These are phyloP conservation scores for Drosophila peninsularis DNA, from an alignment of 2,888 invertebrate genomes.

Conservation along the genomic window DNA sequence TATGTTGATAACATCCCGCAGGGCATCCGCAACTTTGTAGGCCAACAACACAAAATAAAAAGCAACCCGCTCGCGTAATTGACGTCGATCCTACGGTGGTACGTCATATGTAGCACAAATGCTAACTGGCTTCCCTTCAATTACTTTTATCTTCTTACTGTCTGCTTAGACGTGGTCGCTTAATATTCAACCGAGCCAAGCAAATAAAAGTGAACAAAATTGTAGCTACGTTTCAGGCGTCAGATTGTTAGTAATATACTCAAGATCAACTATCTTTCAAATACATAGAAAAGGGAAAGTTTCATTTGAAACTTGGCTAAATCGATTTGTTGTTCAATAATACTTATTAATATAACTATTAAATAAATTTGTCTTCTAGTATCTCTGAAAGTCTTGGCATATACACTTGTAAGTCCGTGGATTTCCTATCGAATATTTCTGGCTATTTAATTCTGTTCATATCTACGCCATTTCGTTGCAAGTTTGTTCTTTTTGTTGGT, in stretches of 20 bases:
- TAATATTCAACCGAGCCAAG: too few species aligned
- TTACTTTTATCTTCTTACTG: not conserved
- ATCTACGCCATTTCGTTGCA: conserved; percentile 10
- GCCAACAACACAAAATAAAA: not conserved
- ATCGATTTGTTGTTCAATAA: too few species aligned
- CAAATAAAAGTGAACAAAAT: not conserved
- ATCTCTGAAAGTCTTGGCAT: not conserved
- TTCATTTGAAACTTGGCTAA: not conserved
- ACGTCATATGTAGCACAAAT: not conserved
- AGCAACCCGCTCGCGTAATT: not conserved
- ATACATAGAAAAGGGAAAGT: not conserved
- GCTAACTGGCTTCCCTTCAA: not conserved
- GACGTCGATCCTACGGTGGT: not conserved
- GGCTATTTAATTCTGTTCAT: not conserved
- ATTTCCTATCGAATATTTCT: not conserved
- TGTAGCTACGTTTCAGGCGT: too few species aligned
- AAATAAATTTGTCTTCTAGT: not conserved
- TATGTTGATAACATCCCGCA: conserved; percentile 40
- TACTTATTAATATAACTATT: not conserved
- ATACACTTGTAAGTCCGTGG: not conserved
- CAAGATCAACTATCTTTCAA: not conserved
- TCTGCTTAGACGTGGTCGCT: not conserved
- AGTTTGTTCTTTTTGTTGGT: conserved; percentile 6
- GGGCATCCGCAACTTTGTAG: not conserved
- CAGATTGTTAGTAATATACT: not conserved